Evolutionary conservation across 2,797 vertebrate genomes (phyloP).

Genomic region (Gambusia yucatana): DNA sequence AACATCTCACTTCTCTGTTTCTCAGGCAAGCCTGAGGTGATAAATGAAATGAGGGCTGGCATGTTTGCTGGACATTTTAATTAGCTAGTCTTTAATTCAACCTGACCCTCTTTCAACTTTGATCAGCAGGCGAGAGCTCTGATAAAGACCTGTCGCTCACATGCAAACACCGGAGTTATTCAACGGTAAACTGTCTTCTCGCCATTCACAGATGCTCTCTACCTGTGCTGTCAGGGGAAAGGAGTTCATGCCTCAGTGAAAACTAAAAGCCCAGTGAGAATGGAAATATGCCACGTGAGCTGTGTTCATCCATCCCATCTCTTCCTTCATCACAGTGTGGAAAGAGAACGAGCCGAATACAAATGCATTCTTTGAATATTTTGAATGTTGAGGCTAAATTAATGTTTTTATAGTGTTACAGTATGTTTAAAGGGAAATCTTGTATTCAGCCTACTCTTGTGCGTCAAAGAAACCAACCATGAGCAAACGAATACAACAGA

Average conservation of each 20-base stretch:
- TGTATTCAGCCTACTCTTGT: slow-evolving; percentile 12
- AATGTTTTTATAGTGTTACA: slow-evolving; percentile 17
- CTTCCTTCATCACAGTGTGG: slow-evolving; percentile 29
- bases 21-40: slow-evolving; percentile 56
- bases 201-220: slow-evolving; percentile 43
- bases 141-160: slow-evolving; percentile 82
- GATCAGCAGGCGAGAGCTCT: slow-evolving; percentile 70
- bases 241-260: slow-evolving; percentile 54
- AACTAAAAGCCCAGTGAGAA: slow-evolving; percentile 59
- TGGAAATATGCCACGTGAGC: slow-evolving; percentile 47
- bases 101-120: slow-evolving; percentile 81
- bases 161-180: slow-evolving; percentile 54
- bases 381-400: slow-evolving; percentile 24
- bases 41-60: slow-evolving; percentile 66
- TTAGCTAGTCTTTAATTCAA: slow-evolving; percentile 83
- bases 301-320: slow-evolving; percentile 45
- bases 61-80: slow-evolving; percentile 82
- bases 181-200: slow-evolving; percentile 60
- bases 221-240: slow-evolving; percentile 50
- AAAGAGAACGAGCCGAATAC: slow-evolving; percentile 38
- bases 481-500: slow-evolving; percentile 4
- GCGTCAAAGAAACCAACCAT: slow-evolving; percentile 10
- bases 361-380: slow-evolving; percentile 45
- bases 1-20: slow-evolving; percentile 43
- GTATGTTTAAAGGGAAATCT: slow-evolving; percentile 6